A percentile compares a stretch with the other conserved stretches of the same genome.
phyloP scores from a whole-genome alignment of 2,888 invertebrate genomes.

The Harpalus rubripes region DNA sequence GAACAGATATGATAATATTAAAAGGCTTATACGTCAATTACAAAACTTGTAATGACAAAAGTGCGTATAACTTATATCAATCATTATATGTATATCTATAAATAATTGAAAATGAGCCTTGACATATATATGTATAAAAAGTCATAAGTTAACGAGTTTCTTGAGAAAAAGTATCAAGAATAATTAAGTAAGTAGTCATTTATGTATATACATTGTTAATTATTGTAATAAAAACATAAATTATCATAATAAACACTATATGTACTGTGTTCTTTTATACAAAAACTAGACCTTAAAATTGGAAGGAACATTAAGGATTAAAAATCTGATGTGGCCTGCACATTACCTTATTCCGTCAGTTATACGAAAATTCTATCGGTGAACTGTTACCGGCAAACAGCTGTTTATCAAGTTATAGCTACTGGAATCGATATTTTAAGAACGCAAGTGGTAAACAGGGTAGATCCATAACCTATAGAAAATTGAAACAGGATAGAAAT shows the following conservation, averaged over 20 bases:
- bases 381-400: no score
- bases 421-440: no score
- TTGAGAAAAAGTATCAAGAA: background rate
- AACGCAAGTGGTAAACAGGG: no score
- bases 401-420: no score
- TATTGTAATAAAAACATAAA: background rate
- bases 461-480: no score
- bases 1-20: background rate
- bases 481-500: no score
- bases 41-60: slow-evolving; percentile 3
- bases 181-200: background rate
- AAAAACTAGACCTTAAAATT: no score
- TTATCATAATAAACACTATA: background rate
- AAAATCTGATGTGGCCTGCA: no score
- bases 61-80: background rate
- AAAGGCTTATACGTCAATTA: background rate
- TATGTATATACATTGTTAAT: background rate
- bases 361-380: no score
- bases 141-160: background rate
- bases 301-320: no score
- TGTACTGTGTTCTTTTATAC: no score
- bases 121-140: background rate
- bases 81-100: background rate
- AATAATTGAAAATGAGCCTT: background rate
- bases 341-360: no score